phyloP scores from a whole-genome alignment of 2,888 invertebrate genomes.

The Pemphredon lugubris region DNA sequence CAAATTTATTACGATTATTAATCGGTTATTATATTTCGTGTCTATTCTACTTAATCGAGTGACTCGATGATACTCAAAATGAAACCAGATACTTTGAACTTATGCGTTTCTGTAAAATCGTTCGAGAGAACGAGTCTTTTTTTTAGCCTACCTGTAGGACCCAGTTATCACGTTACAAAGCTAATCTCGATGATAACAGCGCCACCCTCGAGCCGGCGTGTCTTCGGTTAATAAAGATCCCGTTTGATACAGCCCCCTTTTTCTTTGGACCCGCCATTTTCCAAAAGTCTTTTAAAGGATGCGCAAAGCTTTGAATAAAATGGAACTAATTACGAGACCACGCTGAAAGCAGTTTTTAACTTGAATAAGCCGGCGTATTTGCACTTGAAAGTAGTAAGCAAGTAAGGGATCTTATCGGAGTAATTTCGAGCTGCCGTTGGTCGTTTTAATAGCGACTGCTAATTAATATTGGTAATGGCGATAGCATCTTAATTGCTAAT shows the following conservation, averaged over 20 bases:
- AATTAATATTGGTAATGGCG: slow-evolving; percentile 23
- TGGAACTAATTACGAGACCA: slow-evolving; percentile 24
- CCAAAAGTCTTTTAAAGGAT: not conserved
- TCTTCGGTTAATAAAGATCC: not conserved
- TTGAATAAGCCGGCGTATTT: slow-evolving; percentile 10
- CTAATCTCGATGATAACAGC: slow-evolving; percentile 16
- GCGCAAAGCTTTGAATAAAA: slow-evolving; percentile 9
- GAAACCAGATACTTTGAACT: not conserved
- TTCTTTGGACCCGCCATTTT: not conserved
- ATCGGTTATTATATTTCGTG: too few species aligned
- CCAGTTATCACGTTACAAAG: not conserved
- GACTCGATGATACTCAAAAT: not conserved
- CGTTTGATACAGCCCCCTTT: not conserved
- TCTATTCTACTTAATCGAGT: slow-evolving; percentile 20
- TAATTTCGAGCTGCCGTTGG: slow-evolving; percentile 3
- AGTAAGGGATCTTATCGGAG: not conserved
- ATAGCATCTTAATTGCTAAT: not conserved
- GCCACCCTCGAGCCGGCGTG: slow-evolving; percentile 1
- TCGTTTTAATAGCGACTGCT: slow-evolving; percentile 19
- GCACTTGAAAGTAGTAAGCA: slow-evolving; percentile 7
- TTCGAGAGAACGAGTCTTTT: not conserved
- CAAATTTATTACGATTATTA: too few species aligned
- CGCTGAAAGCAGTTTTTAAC: slow-evolving; percentile 14
- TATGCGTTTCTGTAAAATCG: not conserved
- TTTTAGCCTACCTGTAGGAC: not conserved